Evolutionary conservation across 2,888 invertebrate genomes (phyloP), one percentile per base, ranked within the genome.

Genomic region (Chrysomela aeneicollis): DNA sequence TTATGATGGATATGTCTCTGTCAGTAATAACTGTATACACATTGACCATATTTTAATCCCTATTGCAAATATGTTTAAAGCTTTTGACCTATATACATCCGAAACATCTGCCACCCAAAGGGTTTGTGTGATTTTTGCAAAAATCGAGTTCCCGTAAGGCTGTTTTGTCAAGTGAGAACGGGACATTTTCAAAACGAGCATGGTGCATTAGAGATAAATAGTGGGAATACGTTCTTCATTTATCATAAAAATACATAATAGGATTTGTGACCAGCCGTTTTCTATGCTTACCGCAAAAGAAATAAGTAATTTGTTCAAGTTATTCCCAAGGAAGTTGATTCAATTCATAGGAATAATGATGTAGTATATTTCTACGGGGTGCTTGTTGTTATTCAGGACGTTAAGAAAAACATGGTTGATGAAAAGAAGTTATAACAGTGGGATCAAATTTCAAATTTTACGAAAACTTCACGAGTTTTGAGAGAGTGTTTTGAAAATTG

Each of bases 1-100:
- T 72, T 81, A 82, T 81, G 82, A 82, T 81, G 79, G 81, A 82
- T 81, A 79, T 80, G 79, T 80, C 73, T 78, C 77, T 79, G 77
- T 77, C 77, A 69, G 76, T 74, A 76, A 77, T 78, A 78, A 78
- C 78, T 78, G 77, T 77, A 75, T 68, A 76, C 73, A 73, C 72
- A 74, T 76, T 74, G 75, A 71, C 74, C 73, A 75, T 72, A 73
- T 71, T 73, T 73, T 78, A 78, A 78, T 77, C 78, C 74, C 76
- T 74, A 77, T 76, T 72, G 77, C 78, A 78, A 78, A 78, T 77
- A 77, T 59, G 69, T 71, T 73, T 67, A 70, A 75, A 73, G 74
- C 71, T 75, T 75, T 76, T 78, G 78, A 78, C 78, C 78, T 76
- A 78, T 67, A 77, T 78, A 69, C 64, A 72, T 61, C 65, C 61